Evolutionary conservation across 1,140 invertebrate genomes (phyloP).

Genomic region (Nylanderia fulva): DNA sequence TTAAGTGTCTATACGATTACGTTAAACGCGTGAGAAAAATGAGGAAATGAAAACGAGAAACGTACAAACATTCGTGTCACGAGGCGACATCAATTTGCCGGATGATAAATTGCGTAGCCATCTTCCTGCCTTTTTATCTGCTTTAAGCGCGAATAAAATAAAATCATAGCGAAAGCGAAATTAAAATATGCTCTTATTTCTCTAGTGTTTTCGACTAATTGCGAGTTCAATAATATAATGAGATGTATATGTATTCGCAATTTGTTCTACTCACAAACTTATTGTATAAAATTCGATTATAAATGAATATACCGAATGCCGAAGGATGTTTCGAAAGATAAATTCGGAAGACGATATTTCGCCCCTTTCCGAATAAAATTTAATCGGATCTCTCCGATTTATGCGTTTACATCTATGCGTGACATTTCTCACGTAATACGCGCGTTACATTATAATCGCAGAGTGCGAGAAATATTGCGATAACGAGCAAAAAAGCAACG

Average conservation of each 20-base stretch:
- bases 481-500: conserved; percentile 48
- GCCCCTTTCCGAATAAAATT: conserved; percentile 21
- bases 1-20: not conserved
- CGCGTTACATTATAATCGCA: conserved; percentile 45
- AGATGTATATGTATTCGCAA: conserved; percentile 14
- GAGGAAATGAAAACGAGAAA: not conserved
- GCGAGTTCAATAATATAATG: not conserved
- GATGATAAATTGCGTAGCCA: not conserved
- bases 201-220: not conserved
- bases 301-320: too few species aligned
- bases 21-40: not conserved
- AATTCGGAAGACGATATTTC: conserved; percentile 17
- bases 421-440: conserved; percentile 28
- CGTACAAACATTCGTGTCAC: not conserved
- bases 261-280: not conserved
- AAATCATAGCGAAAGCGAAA: not conserved
- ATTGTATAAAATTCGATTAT: too few species aligned
- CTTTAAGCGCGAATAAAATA: not conserved
- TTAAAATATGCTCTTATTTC: not conserved
- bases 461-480: conserved; percentile 33
- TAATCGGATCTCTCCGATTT: conserved; percentile 22
- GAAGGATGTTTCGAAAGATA: conserved; percentile 29
- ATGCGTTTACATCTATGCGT: not conserved
- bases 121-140: not conserved
- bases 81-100: not conserved